Conservation (phyloP, 2,888 invertebrate species). For the Clanis bilineata region DNA sequence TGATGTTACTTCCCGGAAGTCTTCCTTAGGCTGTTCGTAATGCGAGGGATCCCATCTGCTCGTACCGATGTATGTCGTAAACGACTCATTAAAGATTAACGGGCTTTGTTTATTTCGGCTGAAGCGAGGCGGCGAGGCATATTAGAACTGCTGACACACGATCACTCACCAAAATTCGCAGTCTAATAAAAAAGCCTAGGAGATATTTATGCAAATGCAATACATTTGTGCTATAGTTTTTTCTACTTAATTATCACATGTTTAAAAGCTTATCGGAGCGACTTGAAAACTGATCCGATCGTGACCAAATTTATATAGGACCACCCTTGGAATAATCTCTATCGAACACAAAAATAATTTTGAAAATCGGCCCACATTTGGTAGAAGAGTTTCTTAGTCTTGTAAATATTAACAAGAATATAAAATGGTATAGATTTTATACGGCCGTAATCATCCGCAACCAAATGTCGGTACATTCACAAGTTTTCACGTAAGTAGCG, state of each 20-base stretch:
- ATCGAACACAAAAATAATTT: too few species aligned
- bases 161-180: background rate
- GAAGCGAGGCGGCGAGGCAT: constrained; percentile 5
- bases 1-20: background rate
- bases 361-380: too few species aligned
- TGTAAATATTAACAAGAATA: too few species aligned
- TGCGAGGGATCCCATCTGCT: background rate
- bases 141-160: constrained; percentile 6
- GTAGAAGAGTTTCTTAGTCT: too few species aligned
- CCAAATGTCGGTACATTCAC: constrained; percentile 17
- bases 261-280: too few species aligned
- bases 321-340: too few species aligned
- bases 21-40: background rate
- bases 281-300: too few species aligned
- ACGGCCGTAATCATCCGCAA: background rate
- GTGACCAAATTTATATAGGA: too few species aligned
- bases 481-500: constrained; percentile 12
- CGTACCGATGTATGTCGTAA: constrained; percentile 19
- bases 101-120: constrained; percentile 27
- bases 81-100: constrained; percentile 34
- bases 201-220: background rate
- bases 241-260: background rate
- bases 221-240: background rate
- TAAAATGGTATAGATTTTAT: too few species aligned
- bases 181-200: background rate